Conservation (phyloP, 2,888 invertebrate genomes). For the Cosmia pyralina region DNA sequence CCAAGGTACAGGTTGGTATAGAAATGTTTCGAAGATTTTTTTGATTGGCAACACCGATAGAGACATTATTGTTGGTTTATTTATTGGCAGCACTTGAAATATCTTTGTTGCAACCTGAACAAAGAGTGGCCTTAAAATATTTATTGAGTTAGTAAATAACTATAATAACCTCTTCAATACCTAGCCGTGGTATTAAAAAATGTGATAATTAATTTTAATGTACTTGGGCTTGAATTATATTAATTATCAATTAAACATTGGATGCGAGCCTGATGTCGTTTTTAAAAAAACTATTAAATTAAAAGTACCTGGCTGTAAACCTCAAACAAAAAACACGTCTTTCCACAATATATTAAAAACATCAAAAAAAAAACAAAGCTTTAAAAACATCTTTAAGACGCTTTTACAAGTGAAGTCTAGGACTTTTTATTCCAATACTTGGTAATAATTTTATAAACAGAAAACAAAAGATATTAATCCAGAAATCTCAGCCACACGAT, state of each 20-base stretch:
- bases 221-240: constrained; percentile 17
- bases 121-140: constrained; percentile 17
- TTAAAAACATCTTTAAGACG: background rate
- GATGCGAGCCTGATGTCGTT: background rate
- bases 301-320: background rate
- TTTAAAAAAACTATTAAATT: background rate
- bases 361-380: no score
- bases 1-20: constrained; percentile 39
- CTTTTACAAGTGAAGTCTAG: background rate
- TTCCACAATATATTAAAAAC: background rate
- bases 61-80: background rate
- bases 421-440: background rate
- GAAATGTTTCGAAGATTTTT: constrained; percentile 28
- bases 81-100: background rate
- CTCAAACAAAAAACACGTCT: background rate
- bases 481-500: background rate
- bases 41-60: background rate
- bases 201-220: background rate
- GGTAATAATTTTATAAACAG: background rate
- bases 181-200: background rate
- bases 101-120: background rate
- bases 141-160: constrained; percentile 12
- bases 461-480: background rate
- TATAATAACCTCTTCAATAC: constrained; percentile 9
- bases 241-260: background rate